Base-by-base conservation (phyloP, 2,888 invertebrate species). In the Noctuana brunneofusca region DNA sequence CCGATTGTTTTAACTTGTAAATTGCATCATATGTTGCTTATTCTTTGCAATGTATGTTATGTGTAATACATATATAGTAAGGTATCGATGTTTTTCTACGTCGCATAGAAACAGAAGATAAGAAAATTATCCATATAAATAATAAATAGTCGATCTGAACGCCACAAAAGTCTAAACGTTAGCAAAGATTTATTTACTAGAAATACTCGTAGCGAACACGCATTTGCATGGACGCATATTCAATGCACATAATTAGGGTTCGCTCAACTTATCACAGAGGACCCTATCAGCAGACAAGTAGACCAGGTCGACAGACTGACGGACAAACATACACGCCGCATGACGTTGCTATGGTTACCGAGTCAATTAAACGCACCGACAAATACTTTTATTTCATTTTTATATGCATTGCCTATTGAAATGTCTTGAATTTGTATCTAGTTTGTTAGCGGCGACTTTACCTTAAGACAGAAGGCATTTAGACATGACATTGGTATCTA, bases 341-440 rank as follows among this genome's bases (percentile, higher is more conserved):
- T 27, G 62, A 62, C 62, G 27, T 62, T 62, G 27, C 62, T 55
- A 60, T 62, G 62, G 62, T 62, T 14, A 62, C 38, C 54, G 54
- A 54, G 53, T 54, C 62, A 62, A 62, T 62, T 62, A 62, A 62
- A 62, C 16, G 12, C 35, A 22, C 54, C 62, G 62, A 49, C 48
- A 6, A 32, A 38, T n/a, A 55, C 22, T 62, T 62, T 62, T 62
- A 22, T 32, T 62, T 55, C 62, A 62, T 62, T 62, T 62, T 62
- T 62, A 60, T 48, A 55, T 38, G 38, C 48, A 58, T 30, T 22
- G 18, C 35, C 62, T 55, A 62, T 62, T 62, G 55, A 62, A 62
- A 55, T 41, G 62, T 62, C 62, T 48, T 49, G 54, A 62, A 55
- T 54, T 48, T 48, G 54, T 60, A 60, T 53, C 53, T 53, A 27